Conservation (phyloP, 2,113 vertebrate genomes). For the Uria lomvia region DNA sequence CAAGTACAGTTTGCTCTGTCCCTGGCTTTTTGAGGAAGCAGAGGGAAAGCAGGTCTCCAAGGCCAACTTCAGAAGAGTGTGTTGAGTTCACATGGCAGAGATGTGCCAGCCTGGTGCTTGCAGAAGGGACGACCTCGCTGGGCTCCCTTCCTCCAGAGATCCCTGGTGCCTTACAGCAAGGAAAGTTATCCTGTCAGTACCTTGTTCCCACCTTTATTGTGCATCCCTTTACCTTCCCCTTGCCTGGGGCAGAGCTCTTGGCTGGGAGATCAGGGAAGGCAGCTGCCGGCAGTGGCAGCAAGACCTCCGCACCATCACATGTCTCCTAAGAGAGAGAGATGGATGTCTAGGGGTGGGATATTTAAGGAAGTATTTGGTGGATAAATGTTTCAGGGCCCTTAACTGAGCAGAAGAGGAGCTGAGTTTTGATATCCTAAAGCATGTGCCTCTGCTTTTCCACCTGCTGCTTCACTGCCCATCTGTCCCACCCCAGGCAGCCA, state of each 20-base stretch:
- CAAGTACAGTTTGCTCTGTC: background rate
- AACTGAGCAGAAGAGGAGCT: background rate
- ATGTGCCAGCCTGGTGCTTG: background rate
- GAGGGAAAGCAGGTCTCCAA: background rate
- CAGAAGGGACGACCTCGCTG: background rate
- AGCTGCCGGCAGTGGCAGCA: background rate
- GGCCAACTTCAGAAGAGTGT: background rate
- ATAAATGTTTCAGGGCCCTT: background rate
- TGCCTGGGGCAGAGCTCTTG: rapidly evolving
- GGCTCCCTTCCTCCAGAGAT: background rate
- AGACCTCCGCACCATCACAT: background rate
- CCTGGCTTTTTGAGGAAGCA: background rate
- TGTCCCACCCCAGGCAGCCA: background rate
- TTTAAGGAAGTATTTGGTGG: background rate
- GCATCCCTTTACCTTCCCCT: background rate
- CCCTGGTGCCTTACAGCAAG: background rate
- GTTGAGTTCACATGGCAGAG: background rate
- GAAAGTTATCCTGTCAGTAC: background rate
- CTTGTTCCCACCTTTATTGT: background rate
- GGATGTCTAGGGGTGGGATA: background rate
- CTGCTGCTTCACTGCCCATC: background rate
- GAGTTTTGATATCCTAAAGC: background rate
- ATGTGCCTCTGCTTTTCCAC: background rate
- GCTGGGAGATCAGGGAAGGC: background rate
- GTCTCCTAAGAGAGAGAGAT: background rate